phyloP scores from a whole-genome alignment of 2,113 vertebrate species.

The Scalopus aquaticus region DNA sequence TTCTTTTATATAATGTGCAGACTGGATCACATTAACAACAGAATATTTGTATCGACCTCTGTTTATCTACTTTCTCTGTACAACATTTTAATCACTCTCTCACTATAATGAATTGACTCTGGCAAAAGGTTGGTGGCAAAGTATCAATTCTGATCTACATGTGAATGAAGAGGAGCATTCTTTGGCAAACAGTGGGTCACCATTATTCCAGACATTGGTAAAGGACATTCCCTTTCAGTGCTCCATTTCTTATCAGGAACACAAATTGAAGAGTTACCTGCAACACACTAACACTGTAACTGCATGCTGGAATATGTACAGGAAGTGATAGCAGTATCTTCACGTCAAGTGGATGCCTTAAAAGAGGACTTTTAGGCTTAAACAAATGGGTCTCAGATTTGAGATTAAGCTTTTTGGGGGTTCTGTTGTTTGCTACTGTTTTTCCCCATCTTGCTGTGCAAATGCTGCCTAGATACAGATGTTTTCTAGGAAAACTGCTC shows the following conservation, averaged over 20 bases:
- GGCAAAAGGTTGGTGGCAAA: background rate
- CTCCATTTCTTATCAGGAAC: background rate
- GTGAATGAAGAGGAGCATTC: background rate
- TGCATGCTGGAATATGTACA: background rate
- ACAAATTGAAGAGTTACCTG: background rate
- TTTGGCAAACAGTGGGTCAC: background rate
- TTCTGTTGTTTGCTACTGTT: background rate
- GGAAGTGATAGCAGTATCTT: background rate
- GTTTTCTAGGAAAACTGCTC: background rate
- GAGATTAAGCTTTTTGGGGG: background rate
- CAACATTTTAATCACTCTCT: slow-evolving; percentile 17
- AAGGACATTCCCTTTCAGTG: background rate
- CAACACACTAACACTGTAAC: background rate
- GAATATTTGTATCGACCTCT: background rate
- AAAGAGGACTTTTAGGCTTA: slow-evolving; percentile 16
- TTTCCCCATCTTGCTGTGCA: background rate
- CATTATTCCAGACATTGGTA: background rate
- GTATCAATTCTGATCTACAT: background rate
- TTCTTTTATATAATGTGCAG: background rate
- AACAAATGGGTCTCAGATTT: background rate
- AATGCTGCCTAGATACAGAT: background rate
- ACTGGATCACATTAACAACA: background rate
- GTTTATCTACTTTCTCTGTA: background rate
- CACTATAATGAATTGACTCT: background rate
- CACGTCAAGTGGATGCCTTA: background rate